Evolutionary conservation across 2,888 invertebrate genomes (phyloP).

Genomic region (Eilema depressum): DNA sequence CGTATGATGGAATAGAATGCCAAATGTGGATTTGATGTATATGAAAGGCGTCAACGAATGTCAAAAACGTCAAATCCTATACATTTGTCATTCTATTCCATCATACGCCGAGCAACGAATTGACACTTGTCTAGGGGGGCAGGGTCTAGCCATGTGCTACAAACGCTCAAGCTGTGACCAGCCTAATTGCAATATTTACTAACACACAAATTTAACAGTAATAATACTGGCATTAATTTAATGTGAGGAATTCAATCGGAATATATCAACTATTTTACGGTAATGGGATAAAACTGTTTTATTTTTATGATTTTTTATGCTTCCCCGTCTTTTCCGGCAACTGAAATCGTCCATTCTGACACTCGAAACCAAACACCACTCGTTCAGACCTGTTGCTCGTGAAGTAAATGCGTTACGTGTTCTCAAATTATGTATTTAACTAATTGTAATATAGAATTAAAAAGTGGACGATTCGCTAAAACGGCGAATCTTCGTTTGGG

Average conservation of each 20-base stretch:
- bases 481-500: slow-evolving; percentile 28
- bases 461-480: slow-evolving; percentile 37
- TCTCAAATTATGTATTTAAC: slow-evolving; percentile 45
- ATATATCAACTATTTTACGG: slow-evolving; percentile 66
- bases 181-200: slow-evolving; percentile 59
- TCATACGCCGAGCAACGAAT: too few relatives aligned
- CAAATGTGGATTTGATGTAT: too few relatives aligned
- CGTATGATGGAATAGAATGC: too few relatives aligned
- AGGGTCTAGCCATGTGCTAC: neutral
- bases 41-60: too few relatives aligned
- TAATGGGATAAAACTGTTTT: slow-evolving; percentile 64
- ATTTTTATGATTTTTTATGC: slow-evolving; percentile 69
- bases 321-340: slow-evolving; percentile 81
- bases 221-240: slow-evolving; percentile 75
- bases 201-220: slow-evolving; percentile 69
- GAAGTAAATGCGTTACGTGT: slow-evolving; percentile 73
- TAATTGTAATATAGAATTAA: slow-evolving; percentile 51
- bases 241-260: slow-evolving; percentile 58
- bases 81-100: too few relatives aligned
- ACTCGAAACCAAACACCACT: slow-evolving; percentile 78
- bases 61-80: too few relatives aligned
- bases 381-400: slow-evolving; percentile 60
- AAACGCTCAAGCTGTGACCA: slow-evolving; percentile 1
- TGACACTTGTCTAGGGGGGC: too few relatives aligned
- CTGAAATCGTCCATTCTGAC: slow-evolving; percentile 80